Base-by-base conservation (phyloP, 2,888 invertebrate genomes). In the Bombyx huttoni region DNA sequence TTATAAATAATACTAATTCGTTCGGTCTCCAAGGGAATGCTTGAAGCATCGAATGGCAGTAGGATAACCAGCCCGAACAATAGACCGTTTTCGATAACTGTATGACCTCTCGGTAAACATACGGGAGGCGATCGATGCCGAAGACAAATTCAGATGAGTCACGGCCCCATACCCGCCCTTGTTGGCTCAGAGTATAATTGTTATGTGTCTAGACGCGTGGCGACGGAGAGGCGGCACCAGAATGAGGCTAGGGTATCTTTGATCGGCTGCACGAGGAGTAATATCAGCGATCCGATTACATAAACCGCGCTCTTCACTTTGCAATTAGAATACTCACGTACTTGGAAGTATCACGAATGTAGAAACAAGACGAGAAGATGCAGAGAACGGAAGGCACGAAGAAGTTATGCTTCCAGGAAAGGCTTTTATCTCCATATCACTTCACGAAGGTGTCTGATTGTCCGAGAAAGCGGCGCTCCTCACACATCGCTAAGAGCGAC, bases 341-440 rank as follows among this genome's bases (percentile, higher is more conserved):
- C 86, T 84, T 83, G 81, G 72, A 70, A 71, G 65, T 68, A 67
- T 67, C 67, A 67, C 70, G 64, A 74, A 68, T 73, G 73, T 70
- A 66, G 76, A 70, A 70, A 64, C 73, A 76, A 79, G 75, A 71
- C 72, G 74, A 81, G 73, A 77, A 64, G 75, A 69, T 71, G 75
- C 76, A 77, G 73, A 81, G 83, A 82, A 84, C 84, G 84, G 81
- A 80, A 81, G 79, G 79, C 75, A 77, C 81, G 84, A 81, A 81
- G 78, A 77, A 71, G 67, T 72, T 70, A 72, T 68, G 73, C 72
- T 79, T 72, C 72, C 70, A 67, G 78, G 74, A 70, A 73, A 70
- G 68, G 70, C 78, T 67, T 75, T 81, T 82, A 81, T 83, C 82
- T 84, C 87, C 87, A 87, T 87, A 82, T 86, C 86, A 86, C 80